Evolutionary conservation across 1,140 invertebrate genomes (phyloP).

Genomic region (Monochamus saltuarius): DNA sequence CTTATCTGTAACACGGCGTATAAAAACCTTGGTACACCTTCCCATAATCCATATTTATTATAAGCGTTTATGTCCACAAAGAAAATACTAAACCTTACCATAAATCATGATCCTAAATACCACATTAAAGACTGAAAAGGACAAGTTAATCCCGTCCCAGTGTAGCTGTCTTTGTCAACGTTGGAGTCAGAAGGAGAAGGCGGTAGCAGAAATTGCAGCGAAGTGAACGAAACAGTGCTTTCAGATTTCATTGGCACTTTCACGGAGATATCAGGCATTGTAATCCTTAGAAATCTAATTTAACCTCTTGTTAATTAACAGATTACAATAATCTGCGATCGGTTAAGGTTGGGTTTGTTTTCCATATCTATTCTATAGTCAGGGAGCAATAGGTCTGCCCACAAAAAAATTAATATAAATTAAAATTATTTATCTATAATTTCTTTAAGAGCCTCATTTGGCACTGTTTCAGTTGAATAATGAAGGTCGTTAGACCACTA

Average conservation of each 20-base stretch:
- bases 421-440: too few species aligned
- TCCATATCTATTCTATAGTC: background rate
- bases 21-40: slow-evolving; percentile 13
- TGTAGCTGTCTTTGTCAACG: slow-evolving; percentile 18
- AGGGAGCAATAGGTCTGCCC: too few species aligned
- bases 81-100: slow-evolving; percentile 23
- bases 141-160: slow-evolving; percentile 25
- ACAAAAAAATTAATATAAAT: too few species aligned
- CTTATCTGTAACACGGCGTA: background rate
- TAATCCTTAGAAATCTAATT: slow-evolving; percentile 19
- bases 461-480: too few species aligned
- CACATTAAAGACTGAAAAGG: slow-evolving; percentile 25
- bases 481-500: too few species aligned
- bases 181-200: background rate
- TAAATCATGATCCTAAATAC: slow-evolving; percentile 30
- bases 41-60: slow-evolving; percentile 27
- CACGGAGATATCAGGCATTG: slow-evolving; percentile 1
- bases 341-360: background rate
- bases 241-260: background rate
- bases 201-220: slow-evolving; percentile 1
- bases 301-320: slow-evolving; percentile 14
- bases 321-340: slow-evolving; percentile 16
- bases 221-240: background rate
- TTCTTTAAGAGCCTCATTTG: too few species aligned
- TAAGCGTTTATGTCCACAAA: slow-evolving; percentile 26